Evolutionary conservation across 2,888 invertebrate genomes (phyloP).

Genomic region (Caenorhabditis afra): DNA sequence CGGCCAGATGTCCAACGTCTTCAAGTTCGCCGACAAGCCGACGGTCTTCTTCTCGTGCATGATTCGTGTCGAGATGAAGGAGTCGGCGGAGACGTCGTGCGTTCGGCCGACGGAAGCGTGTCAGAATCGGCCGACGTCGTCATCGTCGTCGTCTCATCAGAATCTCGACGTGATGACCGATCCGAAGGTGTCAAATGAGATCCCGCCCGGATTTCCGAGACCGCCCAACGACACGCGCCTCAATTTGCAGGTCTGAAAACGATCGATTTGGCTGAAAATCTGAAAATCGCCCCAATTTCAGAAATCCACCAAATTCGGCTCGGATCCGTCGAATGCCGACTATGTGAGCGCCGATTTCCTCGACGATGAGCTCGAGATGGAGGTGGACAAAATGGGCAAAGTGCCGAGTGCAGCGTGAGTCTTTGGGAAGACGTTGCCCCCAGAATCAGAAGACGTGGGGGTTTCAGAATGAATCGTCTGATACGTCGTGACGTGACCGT

Average conservation of each 20-base stretch:
- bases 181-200: constrained; percentile 41
- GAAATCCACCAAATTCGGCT: constrained; percentile 1
- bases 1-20: constrained; percentile 70
- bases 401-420: constrained; percentile 25
- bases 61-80: constrained; percentile 72
- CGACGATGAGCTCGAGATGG: constrained; percentile 36
- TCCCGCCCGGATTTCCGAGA: constrained; percentile 52
- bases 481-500: constrained; percentile 41
- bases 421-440: neutral
- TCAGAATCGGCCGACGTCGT: constrained; percentile 10
- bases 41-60: constrained; percentile 78
- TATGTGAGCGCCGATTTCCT: constrained; percentile 23
- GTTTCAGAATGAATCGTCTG: constrained; percentile 51
- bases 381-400: constrained; percentile 31
- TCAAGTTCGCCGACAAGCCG: constrained; percentile 78
- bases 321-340: constrained; percentile 19
- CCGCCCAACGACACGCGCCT: constrained; percentile 54
- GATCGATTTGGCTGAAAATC: neutral
- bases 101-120: constrained; percentile 47
- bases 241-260: neutral
- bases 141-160: neutral
- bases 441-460: too few relatives aligned
- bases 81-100: constrained; percentile 46
- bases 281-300: too few relatives aligned
- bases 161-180: constrained; percentile 43